Evolutionary conservation across 2,888 invertebrate genomes (phyloP).

Genomic region (Cecidostiba fungosa): DNA sequence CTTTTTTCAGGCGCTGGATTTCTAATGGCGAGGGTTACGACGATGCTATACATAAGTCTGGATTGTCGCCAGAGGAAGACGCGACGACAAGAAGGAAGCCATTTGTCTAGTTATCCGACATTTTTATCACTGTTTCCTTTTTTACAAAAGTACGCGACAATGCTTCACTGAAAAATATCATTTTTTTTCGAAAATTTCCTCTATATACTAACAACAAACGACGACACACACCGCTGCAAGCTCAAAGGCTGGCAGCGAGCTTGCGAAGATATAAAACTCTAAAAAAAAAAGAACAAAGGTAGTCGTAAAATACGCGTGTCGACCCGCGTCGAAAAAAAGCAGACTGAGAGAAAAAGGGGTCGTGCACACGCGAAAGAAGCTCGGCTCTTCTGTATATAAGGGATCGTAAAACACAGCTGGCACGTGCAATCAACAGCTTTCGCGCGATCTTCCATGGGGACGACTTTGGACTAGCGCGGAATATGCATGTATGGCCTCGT

Average conservation of each 20-base stretch:
- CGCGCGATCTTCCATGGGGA: conserved; percentile 63
- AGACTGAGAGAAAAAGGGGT: neutral
- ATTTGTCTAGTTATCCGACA: conserved; percentile 17
- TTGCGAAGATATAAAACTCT: neutral
- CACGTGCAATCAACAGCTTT: conserved; percentile 77
- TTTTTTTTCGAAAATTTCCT: neutral
- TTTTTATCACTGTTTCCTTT: neutral
- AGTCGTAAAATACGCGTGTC: conserved; percentile 9
- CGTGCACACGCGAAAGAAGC: conserved; percentile 5
- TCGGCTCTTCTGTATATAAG: conserved; percentile 25
- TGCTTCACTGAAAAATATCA: neutral
- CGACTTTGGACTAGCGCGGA: conserved; percentile 64
- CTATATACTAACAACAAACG: neutral
- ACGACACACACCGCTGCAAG: neutral
- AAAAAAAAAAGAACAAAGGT: conserved; percentile 10
- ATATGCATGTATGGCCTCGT: conserved; percentile 68
- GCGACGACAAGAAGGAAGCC: conserved; percentile 22
- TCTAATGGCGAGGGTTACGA: neutral
- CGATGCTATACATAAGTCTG: too few relatives aligned
- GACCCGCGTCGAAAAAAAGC: neutral
- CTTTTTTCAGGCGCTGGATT: neutral
- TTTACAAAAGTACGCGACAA: neutral
- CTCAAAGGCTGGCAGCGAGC: neutral
- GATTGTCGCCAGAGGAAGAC: neutral
- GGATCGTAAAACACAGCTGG: conserved; percentile 73